These are phyloP conservation scores for Morone chrysops DNA, from an alignment of 2,113 vertebrate genomes.

Conservation along the genomic window DNA sequence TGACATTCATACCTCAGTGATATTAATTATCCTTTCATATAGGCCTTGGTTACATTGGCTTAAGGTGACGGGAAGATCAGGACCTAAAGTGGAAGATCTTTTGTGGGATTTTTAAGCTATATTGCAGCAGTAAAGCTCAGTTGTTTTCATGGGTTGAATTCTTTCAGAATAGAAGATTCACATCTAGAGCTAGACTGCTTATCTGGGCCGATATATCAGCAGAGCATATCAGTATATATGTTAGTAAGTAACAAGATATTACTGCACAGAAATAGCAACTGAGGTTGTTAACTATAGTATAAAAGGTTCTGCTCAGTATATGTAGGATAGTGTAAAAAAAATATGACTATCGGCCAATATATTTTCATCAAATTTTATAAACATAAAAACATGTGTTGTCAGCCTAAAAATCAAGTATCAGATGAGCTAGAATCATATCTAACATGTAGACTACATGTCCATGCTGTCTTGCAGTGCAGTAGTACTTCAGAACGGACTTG, in stretches of 20 bases:
- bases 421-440: not conserved
- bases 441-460: not conserved
- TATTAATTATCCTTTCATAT: not conserved
- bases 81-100: too few species aligned
- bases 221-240: not conserved
- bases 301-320: not conserved
- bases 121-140: not conserved
- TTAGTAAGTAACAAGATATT: not conserved
- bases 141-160: not conserved
- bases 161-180: not conserved
- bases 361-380: too few species aligned
- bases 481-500: too few species aligned
- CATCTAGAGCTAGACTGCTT: not conserved
- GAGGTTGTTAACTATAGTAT: too few species aligned
- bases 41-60: not conserved
- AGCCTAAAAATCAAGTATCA: not conserved
- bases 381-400: too few species aligned
- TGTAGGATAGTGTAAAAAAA: not conserved
- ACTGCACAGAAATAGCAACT: not conserved
- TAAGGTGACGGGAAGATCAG: not conserved
- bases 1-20: constrained; percentile 2
- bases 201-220: not conserved
- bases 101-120: too few species aligned
- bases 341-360: too few species aligned
- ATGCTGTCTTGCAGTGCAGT: too few species aligned